Conservation (phyloP, 2,797 vertebrate genomes). For the Acanthurus leucopareius region DNA sequence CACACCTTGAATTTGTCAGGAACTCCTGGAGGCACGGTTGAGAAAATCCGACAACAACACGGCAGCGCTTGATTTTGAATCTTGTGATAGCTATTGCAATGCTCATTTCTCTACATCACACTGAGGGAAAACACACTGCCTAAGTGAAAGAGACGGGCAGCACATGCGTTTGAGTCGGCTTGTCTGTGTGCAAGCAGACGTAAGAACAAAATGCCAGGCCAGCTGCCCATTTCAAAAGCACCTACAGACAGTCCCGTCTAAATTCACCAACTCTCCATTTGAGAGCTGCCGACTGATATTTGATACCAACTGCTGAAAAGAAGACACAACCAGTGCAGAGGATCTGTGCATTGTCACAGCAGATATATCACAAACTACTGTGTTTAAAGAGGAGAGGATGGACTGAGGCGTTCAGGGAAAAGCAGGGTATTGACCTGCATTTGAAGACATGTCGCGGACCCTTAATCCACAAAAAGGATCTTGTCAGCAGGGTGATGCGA, state of each 20-base stretch:
- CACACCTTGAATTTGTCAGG: constrained; percentile 41
- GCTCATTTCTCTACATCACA: constrained; percentile 58
- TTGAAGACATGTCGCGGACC: constrained; percentile 71
- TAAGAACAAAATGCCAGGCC: constrained; percentile 50
- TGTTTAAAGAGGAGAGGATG: constrained; percentile 13
- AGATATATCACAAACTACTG: constrained; percentile 38
- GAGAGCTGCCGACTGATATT: constrained; percentile 45
- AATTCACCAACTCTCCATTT: constrained; percentile 29
- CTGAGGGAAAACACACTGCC: constrained; percentile 36
- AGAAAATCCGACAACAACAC: constrained; percentile 45
- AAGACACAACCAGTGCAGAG: constrained; percentile 14
- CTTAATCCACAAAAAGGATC: constrained; percentile 80
- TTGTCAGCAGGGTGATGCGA: constrained; percentile 67
- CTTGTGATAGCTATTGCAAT: constrained; percentile 58
- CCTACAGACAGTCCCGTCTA: constrained; percentile 47
- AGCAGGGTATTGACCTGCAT: constrained; percentile 72
- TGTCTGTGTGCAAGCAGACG: constrained; percentile 15
- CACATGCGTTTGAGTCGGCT: constrained; percentile 35
- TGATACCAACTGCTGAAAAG: constrained; percentile 8
- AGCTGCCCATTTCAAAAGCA: constrained; percentile 52
- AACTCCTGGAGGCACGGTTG: constrained; percentile 46
- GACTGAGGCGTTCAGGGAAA: constrained; percentile 42
- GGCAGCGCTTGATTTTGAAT: constrained; percentile 47
- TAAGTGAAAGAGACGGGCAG: constrained; percentile 32
- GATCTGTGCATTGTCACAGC: constrained; percentile 28